Evolutionary conservation across 2,113 vertebrate genomes (phyloP), one percentile per base, ranked within the genome.

Genomic region (Colaptes auratus): DNA sequence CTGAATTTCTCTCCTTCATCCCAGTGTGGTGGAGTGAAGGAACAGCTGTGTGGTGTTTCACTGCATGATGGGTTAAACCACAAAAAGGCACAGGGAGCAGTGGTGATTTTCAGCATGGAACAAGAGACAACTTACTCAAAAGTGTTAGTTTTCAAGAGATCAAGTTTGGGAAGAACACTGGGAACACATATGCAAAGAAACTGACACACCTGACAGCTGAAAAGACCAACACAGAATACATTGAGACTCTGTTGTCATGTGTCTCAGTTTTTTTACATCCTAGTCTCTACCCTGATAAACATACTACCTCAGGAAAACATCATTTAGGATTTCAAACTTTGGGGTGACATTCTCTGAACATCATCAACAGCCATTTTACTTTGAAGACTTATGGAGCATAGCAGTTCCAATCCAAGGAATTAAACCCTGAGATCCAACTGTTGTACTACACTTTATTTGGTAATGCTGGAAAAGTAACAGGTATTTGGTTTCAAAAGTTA

Each of bases 241-340:
- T 9, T 39, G 64, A 75, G 15, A 56, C 5, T 3, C 1, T 18
- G 15, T 1, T 50, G 35, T 21, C n/a, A 71, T 1, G 6, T 33
- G 7, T 10, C 17, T 63, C 36, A 23, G 3, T 8, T 86, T 82
- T 91, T 91, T 42, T 66, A 8, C 13, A 87, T 42, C 21, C 28
- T 35, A 1, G 17, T 80, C 24, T 53, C 36, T 48, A 33, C 10
- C 75, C 7, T 66, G 31, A 71, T 6, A 78, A 84, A 66, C 10
- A 50, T 9, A 73, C 5, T 63, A 55, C 7, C 35, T 44, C 58
- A 59, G 11, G 15, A 75, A 88, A 78, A 82, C 12, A 75, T 0
- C 3, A 3, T 2, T 2, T 85, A 36, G n/a, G 0, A 89, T 19
- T 83, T 46, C 3, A 25, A 56, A 52, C 5, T 76, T 83, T 31